Evolutionary conservation across 2,113 vertebrate species (phyloP), one percentile per base, ranked within the genome.

Genomic region (Takifugu bimaculatus): DNA sequence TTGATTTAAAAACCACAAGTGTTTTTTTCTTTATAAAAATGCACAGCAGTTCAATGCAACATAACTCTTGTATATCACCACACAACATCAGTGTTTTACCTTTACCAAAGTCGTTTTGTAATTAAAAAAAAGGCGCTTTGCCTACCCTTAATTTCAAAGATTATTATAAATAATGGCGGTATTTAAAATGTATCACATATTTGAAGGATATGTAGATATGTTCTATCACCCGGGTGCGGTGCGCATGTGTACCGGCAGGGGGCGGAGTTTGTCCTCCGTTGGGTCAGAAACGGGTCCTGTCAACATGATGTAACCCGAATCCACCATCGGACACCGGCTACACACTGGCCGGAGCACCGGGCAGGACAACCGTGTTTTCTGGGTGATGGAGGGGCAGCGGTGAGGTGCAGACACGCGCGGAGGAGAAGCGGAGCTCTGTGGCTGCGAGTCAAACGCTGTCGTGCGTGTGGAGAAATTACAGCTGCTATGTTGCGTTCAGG

Each of bases 241-340:
- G 44, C 5, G 45, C 6, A 6, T 47, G 14, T 43, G 5, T n/a
- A 13, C 15, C 35, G 11, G 35, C 35, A 39, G 35, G 4, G 35
- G 35, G 35, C 35, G 35, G 2, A 39, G 35, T 39, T 39, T 39
- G 35, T 10, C 35, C 9, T 3, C 29, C 7, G 2, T 32, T 32
- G 29, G 29, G 13, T 15, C 13, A 12, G 14, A 14, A 6, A n/a
- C 13, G 15, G 45, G 15, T n/a, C 6, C 45, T 48, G 42, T 43
- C 45, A 5, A 48, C 45, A 48, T 70, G 68, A 58, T 65, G 69
- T 75, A 65, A 69, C 52, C 1, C 5, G 13, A 50, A 65, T 56
- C 60, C 42, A 7, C 63, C 64, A 3, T 6, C 47, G 25, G 20
- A 14, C 43, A 42, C 60, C 55, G 43, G 54, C 28, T 4, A 12